These are phyloP conservation scores for Amaurobius ferox DNA, from an alignment of 2,888 invertebrate species.

Conservation along the genomic window DNA sequence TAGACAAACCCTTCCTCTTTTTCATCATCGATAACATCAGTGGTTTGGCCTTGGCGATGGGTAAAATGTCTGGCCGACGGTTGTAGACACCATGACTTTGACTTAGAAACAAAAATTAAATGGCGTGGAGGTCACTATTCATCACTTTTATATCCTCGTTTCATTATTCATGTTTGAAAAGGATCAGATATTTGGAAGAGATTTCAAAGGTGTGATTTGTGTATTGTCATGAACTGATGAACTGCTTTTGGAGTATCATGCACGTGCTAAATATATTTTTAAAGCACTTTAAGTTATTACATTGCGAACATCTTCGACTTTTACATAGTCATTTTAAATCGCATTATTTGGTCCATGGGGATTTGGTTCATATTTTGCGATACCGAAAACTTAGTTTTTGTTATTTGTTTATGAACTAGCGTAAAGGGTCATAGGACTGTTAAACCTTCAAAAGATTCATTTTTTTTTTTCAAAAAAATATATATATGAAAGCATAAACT, in stretches of 20 bases:
- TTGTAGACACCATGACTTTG: constrained; percentile 8
- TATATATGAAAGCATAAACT: too few species aligned
- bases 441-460: too few species aligned
- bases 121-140: background rate
- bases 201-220: background rate
- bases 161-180: background rate
- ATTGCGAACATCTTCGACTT: background rate
- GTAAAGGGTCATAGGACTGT: too few species aligned
- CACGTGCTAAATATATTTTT: background rate
- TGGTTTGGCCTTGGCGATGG: constrained; percentile 75
- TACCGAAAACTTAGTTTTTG: too few species aligned
- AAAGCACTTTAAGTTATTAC: background rate
- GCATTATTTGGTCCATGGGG: too few species aligned
- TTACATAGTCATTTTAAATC: background rate
- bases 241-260: background rate
- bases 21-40: constrained; percentile 74
- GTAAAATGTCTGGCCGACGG: constrained; percentile 72
- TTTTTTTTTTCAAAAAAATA: too few species aligned
- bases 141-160: background rate
- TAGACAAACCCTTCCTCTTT: constrained; percentile 73
- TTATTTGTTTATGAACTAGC: too few species aligned
- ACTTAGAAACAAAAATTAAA: background rate
- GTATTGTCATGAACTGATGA: background rate
- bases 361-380: too few species aligned
- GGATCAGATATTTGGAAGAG: background rate